These are phyloP conservation scores for Columbina picui DNA, from an alignment of 2,113 vertebrate species.

Conservation along the genomic window DNA sequence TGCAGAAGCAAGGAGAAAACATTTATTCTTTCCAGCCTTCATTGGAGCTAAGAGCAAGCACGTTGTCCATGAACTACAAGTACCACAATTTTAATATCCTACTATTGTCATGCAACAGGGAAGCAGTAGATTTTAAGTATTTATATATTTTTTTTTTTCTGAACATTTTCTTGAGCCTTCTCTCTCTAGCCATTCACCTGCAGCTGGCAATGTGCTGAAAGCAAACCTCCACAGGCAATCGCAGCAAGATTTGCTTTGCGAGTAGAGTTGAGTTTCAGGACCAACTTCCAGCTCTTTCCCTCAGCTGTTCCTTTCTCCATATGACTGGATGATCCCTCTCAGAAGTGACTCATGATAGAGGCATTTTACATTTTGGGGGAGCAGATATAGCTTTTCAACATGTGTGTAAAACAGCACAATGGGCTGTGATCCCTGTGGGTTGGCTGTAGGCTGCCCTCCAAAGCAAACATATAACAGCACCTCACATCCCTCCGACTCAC, in stretches of 20 bases:
- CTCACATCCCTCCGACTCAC: neutral
- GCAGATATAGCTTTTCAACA: neutral
- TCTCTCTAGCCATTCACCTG: neutral
- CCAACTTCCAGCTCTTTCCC: neutral
- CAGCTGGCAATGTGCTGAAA: neutral
- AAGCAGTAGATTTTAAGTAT: neutral
- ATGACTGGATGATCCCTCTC: neutral
- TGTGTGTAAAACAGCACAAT: neutral
- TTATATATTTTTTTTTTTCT: neutral
- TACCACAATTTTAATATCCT: neutral
- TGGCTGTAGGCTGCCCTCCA: neutral
- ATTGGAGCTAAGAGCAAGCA: conserved; percentile 32
- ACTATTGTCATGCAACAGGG: too few relatives aligned
- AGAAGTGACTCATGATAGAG: neutral
- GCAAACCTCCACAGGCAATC: neutral
- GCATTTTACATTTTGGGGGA: neutral
- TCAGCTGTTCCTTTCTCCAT: neutral
- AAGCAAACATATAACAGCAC: neutral
- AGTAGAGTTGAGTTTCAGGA: neutral
- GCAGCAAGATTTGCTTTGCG: neutral
- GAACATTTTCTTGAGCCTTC: neutral
- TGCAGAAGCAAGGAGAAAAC: conserved; percentile 35
- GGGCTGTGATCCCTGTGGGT: neutral
- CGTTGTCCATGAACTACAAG: neutral
- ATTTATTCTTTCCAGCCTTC: neutral